These are phyloP conservation scores for Montipora sp. DNA, from an alignment of 64 coral and sea anemone species.

Conservation along the genomic window DNA sequence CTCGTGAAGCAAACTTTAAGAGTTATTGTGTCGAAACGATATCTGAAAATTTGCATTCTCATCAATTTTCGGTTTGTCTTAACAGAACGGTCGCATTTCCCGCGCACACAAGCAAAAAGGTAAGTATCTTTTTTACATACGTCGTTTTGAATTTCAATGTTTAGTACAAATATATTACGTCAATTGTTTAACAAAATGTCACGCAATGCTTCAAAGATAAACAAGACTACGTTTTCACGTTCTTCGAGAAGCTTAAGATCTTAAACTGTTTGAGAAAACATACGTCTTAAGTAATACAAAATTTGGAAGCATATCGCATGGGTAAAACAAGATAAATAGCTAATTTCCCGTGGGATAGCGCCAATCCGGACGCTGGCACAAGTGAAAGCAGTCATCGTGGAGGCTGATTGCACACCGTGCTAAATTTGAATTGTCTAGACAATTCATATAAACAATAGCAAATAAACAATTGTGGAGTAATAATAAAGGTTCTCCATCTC, in stretches of 20 bases:
- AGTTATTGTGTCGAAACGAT: background rate
- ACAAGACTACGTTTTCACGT: background rate
- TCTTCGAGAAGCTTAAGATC: background rate
- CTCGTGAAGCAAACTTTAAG: too few relatives aligned
- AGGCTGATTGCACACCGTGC: background rate
- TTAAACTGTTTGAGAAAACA: background rate
- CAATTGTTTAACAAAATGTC: background rate
- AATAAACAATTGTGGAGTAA: slow-evolving; percentile 42
- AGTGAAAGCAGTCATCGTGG: background rate
- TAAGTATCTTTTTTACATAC: background rate
- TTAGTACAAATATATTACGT: slow-evolving; percentile 44
- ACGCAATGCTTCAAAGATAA: background rate
- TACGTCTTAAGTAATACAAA: background rate
- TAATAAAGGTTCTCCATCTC: background rate
- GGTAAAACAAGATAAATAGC: background rate
- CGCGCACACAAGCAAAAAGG: background rate
- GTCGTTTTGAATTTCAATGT: background rate
- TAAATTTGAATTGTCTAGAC: slow-evolving; percentile 28
- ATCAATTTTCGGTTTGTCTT: background rate
- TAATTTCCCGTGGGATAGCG: slow-evolving; percentile 8
- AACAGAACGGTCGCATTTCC: background rate
- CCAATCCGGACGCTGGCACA: background rate
- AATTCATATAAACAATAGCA: slow-evolving; percentile 42
- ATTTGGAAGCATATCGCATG: background rate
- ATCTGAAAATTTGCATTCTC: background rate